Conservation (phyloP, 2,797 vertebrate species). For the Myripristis jacobus region DNA sequence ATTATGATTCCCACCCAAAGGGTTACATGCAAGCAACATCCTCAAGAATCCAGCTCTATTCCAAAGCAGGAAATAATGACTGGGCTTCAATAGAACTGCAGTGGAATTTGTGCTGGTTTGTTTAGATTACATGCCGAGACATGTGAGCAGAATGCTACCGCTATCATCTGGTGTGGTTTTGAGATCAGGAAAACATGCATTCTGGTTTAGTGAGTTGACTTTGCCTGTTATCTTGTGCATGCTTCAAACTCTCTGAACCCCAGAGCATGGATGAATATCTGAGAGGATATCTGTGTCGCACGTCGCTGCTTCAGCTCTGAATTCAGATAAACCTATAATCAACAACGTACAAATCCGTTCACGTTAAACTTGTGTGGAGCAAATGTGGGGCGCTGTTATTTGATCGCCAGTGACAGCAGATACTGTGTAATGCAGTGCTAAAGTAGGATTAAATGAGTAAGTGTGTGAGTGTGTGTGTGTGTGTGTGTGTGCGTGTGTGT, state of each 20-base stretch:
- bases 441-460: constrained; percentile 13
- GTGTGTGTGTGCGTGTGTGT: neutral
- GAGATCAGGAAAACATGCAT: constrained; percentile 40
- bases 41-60: constrained; percentile 76
- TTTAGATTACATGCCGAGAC: constrained; percentile 72
- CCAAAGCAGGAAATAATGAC: constrained; percentile 79
- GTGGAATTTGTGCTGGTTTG: constrained; percentile 72
- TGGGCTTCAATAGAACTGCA: constrained; percentile 62
- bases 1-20: constrained; percentile 73
- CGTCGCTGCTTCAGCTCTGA: constrained; percentile 1
- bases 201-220: constrained; percentile 23
- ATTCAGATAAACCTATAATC: constrained; percentile 12
- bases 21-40: constrained; percentile 73
- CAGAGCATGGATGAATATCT: constrained; percentile 4
- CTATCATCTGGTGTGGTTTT: constrained; percentile 49
- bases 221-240: constrained; percentile 24
- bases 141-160: constrained; percentile 51
- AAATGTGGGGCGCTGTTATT: neutral
- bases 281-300: neutral
- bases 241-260: constrained; percentile 30
- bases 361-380: neutral
- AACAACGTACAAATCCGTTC: neutral
- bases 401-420: constrained; percentile 10
- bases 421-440: constrained; percentile 6
- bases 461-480: neutral